Conservation (phyloP, 2,888 invertebrate genomes). For the Holacanthella duospinosa region DNA sequence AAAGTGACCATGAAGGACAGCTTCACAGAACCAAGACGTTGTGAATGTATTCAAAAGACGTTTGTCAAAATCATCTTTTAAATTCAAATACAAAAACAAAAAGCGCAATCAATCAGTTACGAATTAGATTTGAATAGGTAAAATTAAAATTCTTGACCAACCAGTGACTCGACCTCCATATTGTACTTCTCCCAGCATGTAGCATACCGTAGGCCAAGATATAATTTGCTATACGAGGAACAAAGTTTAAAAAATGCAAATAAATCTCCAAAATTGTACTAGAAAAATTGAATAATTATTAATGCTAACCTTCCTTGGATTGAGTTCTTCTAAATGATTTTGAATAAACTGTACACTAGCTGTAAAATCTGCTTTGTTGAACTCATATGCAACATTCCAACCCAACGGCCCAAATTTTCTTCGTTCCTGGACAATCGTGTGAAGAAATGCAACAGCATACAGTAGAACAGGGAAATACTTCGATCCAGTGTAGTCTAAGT, state of each 20-base stretch:
- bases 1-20: constrained; percentile 72
- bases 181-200: constrained; percentile 77
- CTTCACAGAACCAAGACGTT: constrained; percentile 84
- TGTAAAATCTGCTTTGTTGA: constrained; percentile 91
- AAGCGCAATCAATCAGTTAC: no score
- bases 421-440: constrained; percentile 88
- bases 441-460: constrained; percentile 87
- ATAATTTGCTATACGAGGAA: constrained; percentile 62
- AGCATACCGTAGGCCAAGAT: constrained; percentile 93
- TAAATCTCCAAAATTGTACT: not conserved
- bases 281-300: not conserved
- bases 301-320: constrained; percentile 74
- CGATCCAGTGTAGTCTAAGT: constrained; percentile 80
- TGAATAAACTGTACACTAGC: constrained; percentile 92
- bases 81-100: no score
- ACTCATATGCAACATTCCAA: constrained; percentile 85
- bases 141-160: constrained; percentile 46
- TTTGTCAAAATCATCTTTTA: constrained; percentile 42
- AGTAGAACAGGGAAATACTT: constrained; percentile 87
- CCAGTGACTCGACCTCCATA: constrained; percentile 76
- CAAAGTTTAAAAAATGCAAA: constrained; percentile 6
- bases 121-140: not conserved
- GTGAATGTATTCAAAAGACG: constrained; percentile 84
- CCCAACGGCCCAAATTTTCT: constrained; percentile 92
- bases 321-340: constrained; percentile 92